Percentiles rank a stretch among this genome's conserved stretches.
phyloP scores from a whole-genome alignment of 2,113 vertebrate genomes.

The Brienomyrus brachyistius region DNA sequence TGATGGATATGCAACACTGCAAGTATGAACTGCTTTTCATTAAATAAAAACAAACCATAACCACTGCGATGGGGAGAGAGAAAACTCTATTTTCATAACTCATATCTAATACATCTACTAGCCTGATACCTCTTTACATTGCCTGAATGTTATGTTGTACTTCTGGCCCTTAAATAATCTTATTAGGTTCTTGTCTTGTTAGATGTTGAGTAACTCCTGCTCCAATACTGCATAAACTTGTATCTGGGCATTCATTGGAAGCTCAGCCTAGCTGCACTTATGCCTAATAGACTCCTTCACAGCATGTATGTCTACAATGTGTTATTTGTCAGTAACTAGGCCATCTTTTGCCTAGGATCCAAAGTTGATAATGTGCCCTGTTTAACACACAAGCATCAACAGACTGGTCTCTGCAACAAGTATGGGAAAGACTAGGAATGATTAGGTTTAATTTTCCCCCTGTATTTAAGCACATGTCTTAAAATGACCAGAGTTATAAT shows the following conservation, averaged over 20 bases:
- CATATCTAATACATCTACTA: neutral
- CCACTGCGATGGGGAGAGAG: neutral
- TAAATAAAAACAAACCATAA: neutral
- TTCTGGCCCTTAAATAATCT: neutral
- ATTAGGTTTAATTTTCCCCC: neutral
- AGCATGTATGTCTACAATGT: neutral
- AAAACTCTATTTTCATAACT: neutral
- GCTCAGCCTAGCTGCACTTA: neutral
- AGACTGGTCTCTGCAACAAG: neutral
- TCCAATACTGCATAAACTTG: neutral
- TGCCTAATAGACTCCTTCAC: neutral
- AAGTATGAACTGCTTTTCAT: neutral
- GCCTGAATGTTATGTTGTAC: neutral
- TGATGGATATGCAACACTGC: neutral
- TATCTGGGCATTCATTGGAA: neutral
- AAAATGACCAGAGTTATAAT: neutral
- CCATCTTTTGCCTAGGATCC: neutral
- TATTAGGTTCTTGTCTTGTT: neutral
- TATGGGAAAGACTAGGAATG: neutral
- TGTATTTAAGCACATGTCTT: neutral
- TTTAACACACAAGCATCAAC: neutral
- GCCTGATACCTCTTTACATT: neutral
- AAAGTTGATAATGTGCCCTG: neutral
- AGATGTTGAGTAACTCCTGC: neutral
- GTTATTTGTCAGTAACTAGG: neutral